Conservation (phyloP, 2,797 vertebrate genomes). For the Lindbergichthys nudifrons region DNA sequence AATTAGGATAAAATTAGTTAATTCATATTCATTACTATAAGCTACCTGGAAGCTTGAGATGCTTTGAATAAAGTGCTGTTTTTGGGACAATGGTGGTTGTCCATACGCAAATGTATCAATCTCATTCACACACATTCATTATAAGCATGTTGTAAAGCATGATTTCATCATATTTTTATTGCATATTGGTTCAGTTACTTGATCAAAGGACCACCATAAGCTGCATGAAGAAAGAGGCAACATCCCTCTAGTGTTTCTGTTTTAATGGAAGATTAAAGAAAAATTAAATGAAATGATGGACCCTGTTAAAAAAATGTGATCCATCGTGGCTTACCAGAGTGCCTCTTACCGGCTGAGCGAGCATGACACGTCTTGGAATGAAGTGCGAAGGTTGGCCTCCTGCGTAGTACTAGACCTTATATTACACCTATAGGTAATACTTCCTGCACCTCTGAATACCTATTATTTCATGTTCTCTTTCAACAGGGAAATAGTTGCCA, state of each 20-base stretch:
- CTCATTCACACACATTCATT: background rate
- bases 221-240: slow-evolving; percentile 23
- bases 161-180: background rate
- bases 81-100: background rate
- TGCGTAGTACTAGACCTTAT: slow-evolving; percentile 4
- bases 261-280: slow-evolving; percentile 36
- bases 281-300: slow-evolving; percentile 38
- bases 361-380: slow-evolving; percentile 37
- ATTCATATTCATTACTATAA: slow-evolving; percentile 32
- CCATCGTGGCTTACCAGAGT: slow-evolving; percentile 27
- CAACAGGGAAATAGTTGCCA: background rate
- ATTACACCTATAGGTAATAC: background rate
- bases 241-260: slow-evolving; percentile 58
- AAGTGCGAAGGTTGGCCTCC: slow-evolving; percentile 44
- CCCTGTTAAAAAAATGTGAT: slow-evolving; percentile 20
- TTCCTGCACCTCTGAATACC: background rate
- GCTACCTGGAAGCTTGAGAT: slow-evolving; percentile 29
- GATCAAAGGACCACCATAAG: slow-evolving; percentile 5
- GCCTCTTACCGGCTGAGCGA: slow-evolving; percentile 42
- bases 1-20: slow-evolving; percentile 38
- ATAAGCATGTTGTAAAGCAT: background rate
- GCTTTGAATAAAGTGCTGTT: slow-evolving; percentile 22
- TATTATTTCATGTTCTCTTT: background rate
- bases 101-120: background rate
- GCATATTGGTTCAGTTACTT: background rate